Evolutionary conservation across 2,113 vertebrate species (phyloP).

Genomic region (Urocitellus parryii): DNA sequence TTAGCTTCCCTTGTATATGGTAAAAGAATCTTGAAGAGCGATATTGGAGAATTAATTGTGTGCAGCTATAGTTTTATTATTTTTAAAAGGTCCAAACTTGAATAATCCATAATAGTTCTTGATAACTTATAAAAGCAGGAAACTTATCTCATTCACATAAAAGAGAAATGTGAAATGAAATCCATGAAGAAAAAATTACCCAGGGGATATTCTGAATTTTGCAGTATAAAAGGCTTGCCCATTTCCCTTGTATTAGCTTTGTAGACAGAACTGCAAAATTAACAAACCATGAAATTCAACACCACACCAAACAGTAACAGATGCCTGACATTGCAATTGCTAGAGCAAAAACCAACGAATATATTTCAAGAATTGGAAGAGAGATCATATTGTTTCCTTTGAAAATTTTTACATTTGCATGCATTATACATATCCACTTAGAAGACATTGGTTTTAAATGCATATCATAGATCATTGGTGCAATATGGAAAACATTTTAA

Average conservation of each 20-base stretch:
- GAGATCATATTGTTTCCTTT: slow-evolving; percentile 58
- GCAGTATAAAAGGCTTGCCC: slow-evolving; percentile 55
- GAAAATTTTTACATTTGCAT: slow-evolving; percentile 73
- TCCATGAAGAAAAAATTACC: slow-evolving; percentile 65
- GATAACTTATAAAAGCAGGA: slow-evolving; percentile 67
- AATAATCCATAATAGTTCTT: slow-evolving; percentile 76
- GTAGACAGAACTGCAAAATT: slow-evolving; percentile 80
- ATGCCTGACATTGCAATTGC: slow-evolving; percentile 69
- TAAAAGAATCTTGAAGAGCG: slow-evolving; percentile 49
- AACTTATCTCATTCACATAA: slow-evolving; percentile 81
- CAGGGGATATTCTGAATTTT: slow-evolving; percentile 74
- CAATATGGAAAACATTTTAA: slow-evolving; percentile 49
- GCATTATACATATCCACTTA: slow-evolving; percentile 46
- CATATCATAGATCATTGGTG: not conserved
- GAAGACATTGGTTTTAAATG: slow-evolving; percentile 24
- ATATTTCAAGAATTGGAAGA: slow-evolving; percentile 66
- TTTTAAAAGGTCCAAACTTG: slow-evolving; percentile 77
- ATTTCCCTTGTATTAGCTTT: slow-evolving; percentile 78
- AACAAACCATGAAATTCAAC: slow-evolving; percentile 83
- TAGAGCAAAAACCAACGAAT: slow-evolving; percentile 66
- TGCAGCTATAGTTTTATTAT: slow-evolving; percentile 64
- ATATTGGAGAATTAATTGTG: slow-evolving; percentile 77
- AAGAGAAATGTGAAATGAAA: slow-evolving; percentile 83
- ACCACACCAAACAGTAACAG: slow-evolving; percentile 72
- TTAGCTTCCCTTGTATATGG: not conserved